Percentiles rank a stretch among this genome's conserved stretches.
These are phyloP conservation scores for Molossus molossus DNA, from an alignment of 2,797 vertebrate genomes.

Conservation along the genomic window DNA sequence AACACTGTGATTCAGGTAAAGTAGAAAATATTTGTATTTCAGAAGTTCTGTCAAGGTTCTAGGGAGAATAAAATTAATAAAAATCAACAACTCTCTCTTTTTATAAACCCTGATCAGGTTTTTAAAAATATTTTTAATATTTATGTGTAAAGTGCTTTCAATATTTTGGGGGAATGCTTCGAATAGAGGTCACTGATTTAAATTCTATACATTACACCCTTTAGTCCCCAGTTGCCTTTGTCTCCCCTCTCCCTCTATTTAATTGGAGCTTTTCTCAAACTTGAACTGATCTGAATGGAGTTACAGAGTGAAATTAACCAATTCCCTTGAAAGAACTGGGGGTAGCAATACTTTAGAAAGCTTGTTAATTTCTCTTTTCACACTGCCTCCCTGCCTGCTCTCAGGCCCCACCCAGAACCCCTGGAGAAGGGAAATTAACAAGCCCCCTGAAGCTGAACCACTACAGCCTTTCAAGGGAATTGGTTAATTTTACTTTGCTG, in stretches of 20 bases:
- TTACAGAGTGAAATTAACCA: constrained; percentile 79
- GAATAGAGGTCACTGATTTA: constrained; percentile 70
- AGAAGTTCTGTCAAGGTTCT: background rate
- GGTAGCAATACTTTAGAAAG: constrained; percentile 75
- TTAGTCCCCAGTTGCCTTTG: constrained; percentile 49
- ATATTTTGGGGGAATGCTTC: background rate
- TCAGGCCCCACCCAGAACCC: constrained; percentile 64
- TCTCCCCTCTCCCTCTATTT: constrained; percentile 61
- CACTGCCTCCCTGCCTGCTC: constrained; percentile 63
- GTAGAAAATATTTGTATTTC: background rate
- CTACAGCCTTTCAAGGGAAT: constrained; percentile 75
- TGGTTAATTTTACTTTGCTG: constrained; percentile 84
- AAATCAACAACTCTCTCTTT: background rate
- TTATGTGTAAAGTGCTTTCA: constrained; percentile 14
- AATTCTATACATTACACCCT: constrained; percentile 71
- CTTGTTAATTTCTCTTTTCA: constrained; percentile 82
- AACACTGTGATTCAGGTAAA: background rate
- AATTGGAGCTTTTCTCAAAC: constrained; percentile 76
- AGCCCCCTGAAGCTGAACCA: constrained; percentile 81
- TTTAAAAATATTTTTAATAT: background rate
- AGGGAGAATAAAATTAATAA: background rate
- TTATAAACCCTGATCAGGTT: background rate
- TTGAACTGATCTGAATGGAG: constrained; percentile 77
- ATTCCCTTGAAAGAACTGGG: constrained; percentile 77
- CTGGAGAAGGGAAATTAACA: constrained; percentile 83